Evolutionary conservation across 2,113 vertebrate species (phyloP).

Genomic region (Xenopus laevis): DNA sequence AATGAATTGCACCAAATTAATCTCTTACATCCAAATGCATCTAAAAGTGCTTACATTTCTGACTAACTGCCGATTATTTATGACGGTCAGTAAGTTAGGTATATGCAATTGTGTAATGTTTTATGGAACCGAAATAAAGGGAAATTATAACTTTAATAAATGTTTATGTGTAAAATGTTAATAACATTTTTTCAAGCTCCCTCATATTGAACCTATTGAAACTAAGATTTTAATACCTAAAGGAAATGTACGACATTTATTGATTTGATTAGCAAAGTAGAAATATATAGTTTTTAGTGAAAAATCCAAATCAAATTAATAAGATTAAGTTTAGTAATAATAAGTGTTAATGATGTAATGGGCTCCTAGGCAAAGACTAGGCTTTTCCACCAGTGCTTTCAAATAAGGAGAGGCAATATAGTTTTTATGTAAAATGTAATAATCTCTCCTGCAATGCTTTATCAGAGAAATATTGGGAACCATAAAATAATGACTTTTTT

Average conservation of each 20-base stretch:
- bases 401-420: not conserved
- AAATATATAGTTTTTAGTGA: conserved; percentile 1
- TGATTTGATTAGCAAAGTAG: not conserved
- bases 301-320: conserved; percentile 17
- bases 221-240: conserved; percentile 11
- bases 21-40: conserved; percentile 25
- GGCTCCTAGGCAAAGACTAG: not conserved
- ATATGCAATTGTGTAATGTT: conserved; percentile 8
- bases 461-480: no score
- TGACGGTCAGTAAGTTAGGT: conserved; percentile 13
- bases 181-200: not conserved
- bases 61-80: conserved; percentile 35
- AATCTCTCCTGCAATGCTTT: no score
- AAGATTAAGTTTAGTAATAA: not conserved
- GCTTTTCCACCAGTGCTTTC: not conserved
- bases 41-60: conserved; percentile 27
- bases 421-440: not conserved
- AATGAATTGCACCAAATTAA: conserved; percentile 32
- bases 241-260: conserved; percentile 3
- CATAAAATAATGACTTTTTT: no score
- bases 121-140: not conserved
- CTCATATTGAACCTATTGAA: not conserved
- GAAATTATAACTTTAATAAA: conserved; percentile 19
- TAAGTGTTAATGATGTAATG: conserved; percentile 14
- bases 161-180: conserved; percentile 14